Evolutionary conservation across 1,140 invertebrate genomes (phyloP).

Genomic region (Cherax destructor): DNA sequence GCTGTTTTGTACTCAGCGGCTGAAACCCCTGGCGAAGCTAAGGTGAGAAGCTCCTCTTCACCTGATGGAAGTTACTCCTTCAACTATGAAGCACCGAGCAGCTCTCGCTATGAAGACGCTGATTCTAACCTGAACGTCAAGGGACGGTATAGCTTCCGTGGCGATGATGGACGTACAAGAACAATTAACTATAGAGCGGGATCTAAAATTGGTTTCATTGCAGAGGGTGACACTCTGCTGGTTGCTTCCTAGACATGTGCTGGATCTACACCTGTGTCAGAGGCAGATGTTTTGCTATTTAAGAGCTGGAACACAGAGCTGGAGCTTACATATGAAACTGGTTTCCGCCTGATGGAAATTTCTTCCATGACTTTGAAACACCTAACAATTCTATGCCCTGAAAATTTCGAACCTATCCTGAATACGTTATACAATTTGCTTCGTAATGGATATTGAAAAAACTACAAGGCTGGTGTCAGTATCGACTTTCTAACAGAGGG

Average conservation of each 20-base stretch:
- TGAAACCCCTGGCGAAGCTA: background rate
- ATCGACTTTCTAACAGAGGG: background rate
- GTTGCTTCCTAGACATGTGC: background rate
- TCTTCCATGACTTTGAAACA: background rate
- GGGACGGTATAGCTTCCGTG: constrained; percentile 73
- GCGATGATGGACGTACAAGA: background rate
- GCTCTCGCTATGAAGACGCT: constrained; percentile 67
- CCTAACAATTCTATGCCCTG: background rate
- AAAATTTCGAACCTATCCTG: background rate
- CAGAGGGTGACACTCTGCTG: background rate
- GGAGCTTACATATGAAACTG: background rate
- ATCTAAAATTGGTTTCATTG: background rate
- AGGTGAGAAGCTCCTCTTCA: background rate
- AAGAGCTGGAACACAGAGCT: background rate
- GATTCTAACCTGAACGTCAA: constrained; percentile 72
- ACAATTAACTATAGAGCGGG: background rate
- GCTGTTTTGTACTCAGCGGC: background rate
- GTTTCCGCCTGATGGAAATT: background rate
- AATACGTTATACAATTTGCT: no score
- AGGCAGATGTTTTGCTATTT: background rate
- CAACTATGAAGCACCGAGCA: constrained; percentile 66
- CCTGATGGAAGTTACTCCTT: constrained; percentile 63
- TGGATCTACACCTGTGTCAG: background rate
- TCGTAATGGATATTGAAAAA: no score
- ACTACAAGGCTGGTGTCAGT: background rate